Evolutionary conservation across 2,888 invertebrate genomes (phyloP), one percentile per base, ranked within the genome.

Genomic region (Epinotia nisella): DNA sequence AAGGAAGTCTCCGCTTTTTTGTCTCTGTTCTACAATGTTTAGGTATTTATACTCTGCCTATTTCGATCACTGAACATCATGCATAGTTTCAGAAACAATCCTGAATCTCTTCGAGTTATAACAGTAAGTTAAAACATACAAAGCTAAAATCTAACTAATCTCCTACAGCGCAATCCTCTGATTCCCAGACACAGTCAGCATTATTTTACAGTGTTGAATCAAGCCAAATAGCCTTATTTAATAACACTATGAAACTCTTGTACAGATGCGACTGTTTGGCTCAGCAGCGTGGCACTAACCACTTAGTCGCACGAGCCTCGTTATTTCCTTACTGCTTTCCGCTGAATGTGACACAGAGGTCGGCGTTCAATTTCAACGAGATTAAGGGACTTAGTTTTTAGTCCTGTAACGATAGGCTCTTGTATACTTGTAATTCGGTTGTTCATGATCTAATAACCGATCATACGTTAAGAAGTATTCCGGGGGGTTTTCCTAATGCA

Each of bases 361-460:
- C 71, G 41, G 39, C 45, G 66, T 67, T 66, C 71, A 55, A 19
- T 67, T 60, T 41, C 71, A 67, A 67, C 71, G 55, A 71, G 71
- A 71, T 71, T 71, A 71, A 61, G 60, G 53, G 55, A 71, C 55
- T 66, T 45, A 2, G n/a, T 24, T 2, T 24, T 53, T 39, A 66
- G 66, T 35, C 60, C 39, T 66, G 41, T 66, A 56, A 41, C 39
- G 39, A 66, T 66, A 55, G 41, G 56, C 55, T 41, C 41, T n/a
- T 56, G 55, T 66, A n/a, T 7, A 53, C 66, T 21, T 21, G 21
- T 41, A 19, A 66, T 55, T 66, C 55, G 66, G 55, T 66, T 66
- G 41, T 41, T 66, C 55, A 66, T 66, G 55, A 66, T 41, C 41
- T 41, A 56, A 66, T 66, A 41, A 53, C 17, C 17, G 3, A 24